These are phyloP conservation scores for Anagyrus pseudococci DNA, from an alignment of 2,888 invertebrate genomes.

Conservation along the genomic window DNA sequence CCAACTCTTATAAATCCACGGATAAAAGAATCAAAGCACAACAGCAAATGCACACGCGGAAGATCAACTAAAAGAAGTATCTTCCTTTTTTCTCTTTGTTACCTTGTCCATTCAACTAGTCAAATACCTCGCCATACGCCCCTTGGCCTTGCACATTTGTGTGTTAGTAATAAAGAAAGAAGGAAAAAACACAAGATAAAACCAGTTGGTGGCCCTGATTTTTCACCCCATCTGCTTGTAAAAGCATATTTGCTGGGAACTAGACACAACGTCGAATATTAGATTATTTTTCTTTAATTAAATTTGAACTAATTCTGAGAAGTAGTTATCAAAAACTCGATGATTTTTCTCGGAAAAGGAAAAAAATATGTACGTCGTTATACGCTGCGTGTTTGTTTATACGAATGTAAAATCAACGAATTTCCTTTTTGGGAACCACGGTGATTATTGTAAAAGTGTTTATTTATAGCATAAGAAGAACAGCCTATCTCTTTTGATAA, in stretches of 20 bases:
- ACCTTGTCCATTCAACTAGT: neutral
- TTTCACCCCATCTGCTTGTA: too few species aligned
- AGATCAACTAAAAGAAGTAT: conserved; percentile 10
- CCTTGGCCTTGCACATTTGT: neutral
- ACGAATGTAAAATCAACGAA: neutral
- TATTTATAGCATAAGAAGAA: conserved; percentile 21
- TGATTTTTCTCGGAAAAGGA: too few species aligned
- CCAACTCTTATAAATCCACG: neutral
- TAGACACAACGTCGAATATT: too few species aligned
- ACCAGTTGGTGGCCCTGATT: too few species aligned
- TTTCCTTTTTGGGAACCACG: conserved; percentile 6
- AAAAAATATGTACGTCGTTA: neutral
- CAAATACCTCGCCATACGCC: neutral
- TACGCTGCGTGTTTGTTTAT: conserved; percentile 9
- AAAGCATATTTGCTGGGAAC: too few species aligned
- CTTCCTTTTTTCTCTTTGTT: conserved; percentile 2
- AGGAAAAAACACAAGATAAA: too few species aligned
- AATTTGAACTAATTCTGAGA: too few species aligned
- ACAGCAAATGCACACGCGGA: neutral
- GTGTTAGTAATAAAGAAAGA: too few species aligned
- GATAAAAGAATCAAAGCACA: conserved; percentile 11
- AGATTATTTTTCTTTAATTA: too few species aligned
- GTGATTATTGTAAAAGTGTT: conserved; percentile 1
- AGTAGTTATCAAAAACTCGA: too few species aligned
- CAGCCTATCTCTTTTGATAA: conserved; percentile 5